Base-by-base conservation (phyloP, 2,113 vertebrate genomes). In the Pungitius pungitius region DNA sequence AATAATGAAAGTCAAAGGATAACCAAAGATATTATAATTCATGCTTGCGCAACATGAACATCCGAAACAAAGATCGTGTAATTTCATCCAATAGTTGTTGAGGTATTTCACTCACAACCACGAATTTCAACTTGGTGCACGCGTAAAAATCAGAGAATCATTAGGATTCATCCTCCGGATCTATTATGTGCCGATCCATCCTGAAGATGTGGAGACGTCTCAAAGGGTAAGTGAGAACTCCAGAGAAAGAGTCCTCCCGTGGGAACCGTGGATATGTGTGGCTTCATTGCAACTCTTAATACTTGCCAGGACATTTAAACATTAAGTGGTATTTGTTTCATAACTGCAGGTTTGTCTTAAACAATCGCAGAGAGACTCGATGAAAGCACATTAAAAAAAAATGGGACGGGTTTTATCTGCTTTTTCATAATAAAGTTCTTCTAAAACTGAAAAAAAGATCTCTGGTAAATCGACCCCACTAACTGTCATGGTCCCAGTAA, bases 401-500 rank as follows among this genome's bases (percentile, higher is more conserved):
- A 65, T 54, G 22, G 40, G 15, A 59, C 65, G 67, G 33, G 20
- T 26, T 63, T 63, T 58, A 51, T 24, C 15, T 26, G 4, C 26
- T 45, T n/a, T 56, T 72, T n/a, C 43, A 57, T 39, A 42, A 27
- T 15, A 57, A 63, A 69, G 9, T 42, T 58, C 30, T 22, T 65
- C 11, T 1, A 22, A 13, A 68, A 22, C 35, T 45, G 22, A 39
- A 75, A 57, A 57, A 67, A 18, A 35, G 12, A 63, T 20, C 18
- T 15, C 20, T 58, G 22, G 11, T 17, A 57, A 61, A 35, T 47
- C 6, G 17, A 43, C 13, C 11, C 56, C 52, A 8, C 22, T 66
- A 42, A 59, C 58, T 12, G 42, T 42, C 52, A 66, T 15, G 30
- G 37, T 62, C 42, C n/a, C 18, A 37, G n/a, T 37, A 35, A 69